A percentile compares a stretch with the other conserved stretches of the same genome.
These are phyloP conservation scores for Hipparchia sbordonii DNA, from an alignment of 2,888 invertebrate genomes.

Conservation along the genomic window DNA sequence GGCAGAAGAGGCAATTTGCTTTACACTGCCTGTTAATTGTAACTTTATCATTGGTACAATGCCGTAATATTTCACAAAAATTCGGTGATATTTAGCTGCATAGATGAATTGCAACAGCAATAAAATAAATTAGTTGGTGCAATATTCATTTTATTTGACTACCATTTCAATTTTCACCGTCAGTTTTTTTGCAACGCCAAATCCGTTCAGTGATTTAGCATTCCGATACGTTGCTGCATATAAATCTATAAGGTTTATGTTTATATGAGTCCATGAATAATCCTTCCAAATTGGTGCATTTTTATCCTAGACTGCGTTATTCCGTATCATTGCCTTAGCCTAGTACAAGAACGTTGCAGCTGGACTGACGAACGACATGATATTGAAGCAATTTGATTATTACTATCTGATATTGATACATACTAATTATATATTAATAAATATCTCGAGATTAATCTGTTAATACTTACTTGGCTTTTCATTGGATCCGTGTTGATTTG, in stretches of 20 bases:
- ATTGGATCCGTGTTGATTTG: conserved; percentile 95
- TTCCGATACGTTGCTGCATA: neutral
- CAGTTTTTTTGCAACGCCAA: neutral
- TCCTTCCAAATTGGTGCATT: neutral
- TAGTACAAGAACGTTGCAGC: neutral
- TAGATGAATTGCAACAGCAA: neutral
- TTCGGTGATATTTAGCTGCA: conserved; percentile 12
- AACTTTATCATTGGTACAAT: conserved; percentile 40
- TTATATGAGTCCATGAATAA: neutral
- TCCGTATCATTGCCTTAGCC: neutral
- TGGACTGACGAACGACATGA: too few species aligned
- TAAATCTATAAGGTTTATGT: neutral
- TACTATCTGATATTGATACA: too few species aligned
- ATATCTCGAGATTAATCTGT: neutral
- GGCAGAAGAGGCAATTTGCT: conserved; percentile 48
- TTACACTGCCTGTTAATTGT: conserved; percentile 41
- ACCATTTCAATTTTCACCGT: neutral
- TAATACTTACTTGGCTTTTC: conserved; percentile 88
- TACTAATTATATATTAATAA: neutral
- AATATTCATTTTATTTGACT: neutral
- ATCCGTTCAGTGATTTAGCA: neutral
- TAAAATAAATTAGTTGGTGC: neutral
- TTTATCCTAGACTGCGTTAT: neutral
- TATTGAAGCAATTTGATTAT: too few species aligned
- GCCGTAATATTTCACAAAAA: conserved; percentile 24